Evolutionary conservation across 1,140 invertebrate genomes (phyloP).

Genomic region (Rhynchophorus ferrugineus): DNA sequence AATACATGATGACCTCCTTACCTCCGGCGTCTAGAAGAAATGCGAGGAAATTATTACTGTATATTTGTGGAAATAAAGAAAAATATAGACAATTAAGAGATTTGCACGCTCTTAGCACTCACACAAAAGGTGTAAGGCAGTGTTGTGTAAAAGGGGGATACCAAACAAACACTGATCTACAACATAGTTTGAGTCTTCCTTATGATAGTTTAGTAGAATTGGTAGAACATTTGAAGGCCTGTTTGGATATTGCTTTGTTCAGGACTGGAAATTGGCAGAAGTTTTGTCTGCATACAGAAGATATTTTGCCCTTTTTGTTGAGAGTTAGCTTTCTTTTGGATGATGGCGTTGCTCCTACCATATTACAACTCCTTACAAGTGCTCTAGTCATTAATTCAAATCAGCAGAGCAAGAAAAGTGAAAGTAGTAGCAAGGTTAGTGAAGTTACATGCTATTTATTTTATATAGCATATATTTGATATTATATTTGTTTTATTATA

Average conservation of each 20-base stretch:
- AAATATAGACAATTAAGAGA: slow-evolving; percentile 90
- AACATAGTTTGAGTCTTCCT: slow-evolving; percentile 49
- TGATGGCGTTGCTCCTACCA: slow-evolving; percentile 87
- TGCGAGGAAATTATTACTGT: slow-evolving; percentile 82
- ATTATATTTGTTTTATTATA: background rate
- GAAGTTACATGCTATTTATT: background rate
- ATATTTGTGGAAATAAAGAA: slow-evolving; percentile 92
- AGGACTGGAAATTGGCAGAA: slow-evolving; percentile 93
- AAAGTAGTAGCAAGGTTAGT: slow-evolving; percentile 20
- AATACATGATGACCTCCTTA: slow-evolving; percentile 93
- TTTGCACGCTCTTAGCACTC: slow-evolving; percentile 79
- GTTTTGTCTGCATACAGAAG: slow-evolving; percentile 70
- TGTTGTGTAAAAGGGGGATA: slow-evolving; percentile 54
- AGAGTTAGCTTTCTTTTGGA: slow-evolving; percentile 75
- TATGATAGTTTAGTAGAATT: slow-evolving; percentile 88
- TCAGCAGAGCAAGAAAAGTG: slow-evolving; percentile 15
- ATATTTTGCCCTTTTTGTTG: slow-evolving; percentile 72
- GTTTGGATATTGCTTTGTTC: slow-evolving; percentile 83
- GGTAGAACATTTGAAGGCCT: slow-evolving; percentile 91
- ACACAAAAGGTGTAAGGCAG: slow-evolving; percentile 58
- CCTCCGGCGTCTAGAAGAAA: slow-evolving; percentile 69
- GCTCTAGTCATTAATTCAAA: slow-evolving; percentile 61
- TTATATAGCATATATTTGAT: background rate
- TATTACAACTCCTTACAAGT: slow-evolving; percentile 81
- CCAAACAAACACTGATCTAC: slow-evolving; percentile 39